Conservation (phyloP, 92 coral and sea anemone species). For the Paragorgia papillata region DNA sequence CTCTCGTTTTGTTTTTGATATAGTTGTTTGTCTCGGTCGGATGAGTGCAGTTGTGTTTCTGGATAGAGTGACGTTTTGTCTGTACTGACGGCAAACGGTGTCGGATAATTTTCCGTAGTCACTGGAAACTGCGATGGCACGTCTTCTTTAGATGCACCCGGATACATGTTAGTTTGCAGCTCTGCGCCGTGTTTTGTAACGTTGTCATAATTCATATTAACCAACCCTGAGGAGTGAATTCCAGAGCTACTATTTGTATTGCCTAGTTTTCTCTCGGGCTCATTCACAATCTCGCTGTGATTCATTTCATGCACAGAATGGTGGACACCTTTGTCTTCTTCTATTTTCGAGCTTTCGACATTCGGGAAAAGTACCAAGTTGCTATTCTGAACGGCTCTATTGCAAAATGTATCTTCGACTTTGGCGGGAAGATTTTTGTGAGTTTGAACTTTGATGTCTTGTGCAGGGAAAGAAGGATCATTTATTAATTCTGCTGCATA, state of each 20-base stretch:
- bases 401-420: not conserved
- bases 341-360: constrained; percentile 2
- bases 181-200: not conserved
- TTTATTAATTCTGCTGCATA: not conserved
- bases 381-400: not conserved
- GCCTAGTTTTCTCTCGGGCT: not conserved
- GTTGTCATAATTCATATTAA: not conserved
- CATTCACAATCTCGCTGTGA: not conserved
- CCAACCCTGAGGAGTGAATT: not conserved
- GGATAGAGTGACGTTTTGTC: constrained; percentile 7
- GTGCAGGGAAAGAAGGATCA: constrained; percentile 7
- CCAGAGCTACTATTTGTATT: not conserved
- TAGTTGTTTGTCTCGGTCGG: constrained; percentile 4
- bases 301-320: not conserved
- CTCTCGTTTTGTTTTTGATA: not conserved
- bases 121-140: not conserved
- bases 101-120: too few species aligned
- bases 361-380: not conserved
- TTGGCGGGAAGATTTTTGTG: not conserved
- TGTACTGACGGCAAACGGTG: not conserved
- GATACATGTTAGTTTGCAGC: not conserved
- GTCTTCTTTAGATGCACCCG: not conserved
- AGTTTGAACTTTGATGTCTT: not conserved
- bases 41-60: not conserved
- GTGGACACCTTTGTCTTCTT: not conserved